phyloP scores from a whole-genome alignment of 1,140 invertebrate genomes.

The Lepidurus packardi region DNA sequence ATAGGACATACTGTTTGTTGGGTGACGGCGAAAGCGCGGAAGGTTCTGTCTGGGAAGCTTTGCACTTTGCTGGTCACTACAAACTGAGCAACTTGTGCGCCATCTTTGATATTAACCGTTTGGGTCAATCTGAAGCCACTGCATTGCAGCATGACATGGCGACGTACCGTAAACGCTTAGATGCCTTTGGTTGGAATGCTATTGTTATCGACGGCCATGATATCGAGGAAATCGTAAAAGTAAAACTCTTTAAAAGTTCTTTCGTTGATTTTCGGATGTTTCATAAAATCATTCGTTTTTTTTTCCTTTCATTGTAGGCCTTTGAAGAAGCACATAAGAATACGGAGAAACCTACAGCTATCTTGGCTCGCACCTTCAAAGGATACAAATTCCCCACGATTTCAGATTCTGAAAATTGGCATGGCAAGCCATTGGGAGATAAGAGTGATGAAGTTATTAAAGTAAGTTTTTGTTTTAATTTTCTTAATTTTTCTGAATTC shows the following conservation, averaged over 20 bases:
- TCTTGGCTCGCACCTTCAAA: conserved; percentile 94
- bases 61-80: conserved; percentile 90
- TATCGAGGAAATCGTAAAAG: conserved; percentile 78
- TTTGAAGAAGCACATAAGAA: conserved; percentile 71
- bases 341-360: conserved; percentile 81
- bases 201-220: conserved; percentile 95
- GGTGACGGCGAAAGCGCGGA: conserved; percentile 98
- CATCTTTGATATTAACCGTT: conserved; percentile 93
- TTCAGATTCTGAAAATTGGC: conserved; percentile 92
- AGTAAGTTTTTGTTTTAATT: conserved; percentile 43
- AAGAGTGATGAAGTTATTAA: conserved; percentile 69
- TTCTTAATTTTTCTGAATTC: neutral
- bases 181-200: conserved; percentile 88
- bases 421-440: conserved; percentile 88
- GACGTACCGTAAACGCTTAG: conserved; percentile 75
- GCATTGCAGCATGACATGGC: conserved; percentile 89
- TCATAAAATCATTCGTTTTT: neutral
- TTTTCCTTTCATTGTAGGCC: conserved; percentile 48
- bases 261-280: neutral
- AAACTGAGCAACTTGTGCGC: conserved; percentile 94
- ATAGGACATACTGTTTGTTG: conserved; percentile 89
- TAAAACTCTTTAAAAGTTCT: conserved; percentile 39
- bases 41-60: conserved; percentile 96
- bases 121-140: conserved; percentile 94
- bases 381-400: conserved; percentile 81